Conservation (phyloP, 1,140 invertebrate genomes). For the Drosophila quadrilineata region DNA sequence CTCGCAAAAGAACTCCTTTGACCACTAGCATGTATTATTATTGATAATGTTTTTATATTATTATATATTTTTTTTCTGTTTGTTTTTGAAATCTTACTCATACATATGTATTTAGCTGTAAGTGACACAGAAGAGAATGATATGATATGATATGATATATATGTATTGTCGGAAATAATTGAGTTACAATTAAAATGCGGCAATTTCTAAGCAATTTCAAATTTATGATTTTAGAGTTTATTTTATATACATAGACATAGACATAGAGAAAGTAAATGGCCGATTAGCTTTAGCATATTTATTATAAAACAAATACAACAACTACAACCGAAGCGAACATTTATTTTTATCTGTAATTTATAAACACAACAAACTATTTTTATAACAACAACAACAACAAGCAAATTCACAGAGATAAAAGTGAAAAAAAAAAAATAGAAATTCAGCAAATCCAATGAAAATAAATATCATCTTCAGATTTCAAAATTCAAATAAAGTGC, state of each 20-base stretch:
- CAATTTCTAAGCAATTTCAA: constrained; percentile 11
- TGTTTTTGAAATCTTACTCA: constrained; percentile 14
- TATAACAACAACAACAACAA: too few species aligned
- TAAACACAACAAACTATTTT: constrained; percentile 50
- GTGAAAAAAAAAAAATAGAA: too few species aligned
- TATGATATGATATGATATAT: background rate
- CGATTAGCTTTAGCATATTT: constrained; percentile 66
- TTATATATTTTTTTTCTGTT: constrained; percentile 13
- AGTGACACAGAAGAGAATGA: too few species aligned
- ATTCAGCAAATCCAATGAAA: too few species aligned
- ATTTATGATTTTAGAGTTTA: constrained; percentile 59
- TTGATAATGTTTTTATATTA: too few species aligned
- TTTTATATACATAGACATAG: constrained; percentile 41
- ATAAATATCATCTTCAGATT: too few species aligned
- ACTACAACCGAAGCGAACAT: constrained; percentile 1
- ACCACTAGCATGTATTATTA: constrained; percentile 14
- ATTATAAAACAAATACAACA: constrained; percentile 31
- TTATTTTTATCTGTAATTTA: constrained; percentile 20
- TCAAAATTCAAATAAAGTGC: too few species aligned
- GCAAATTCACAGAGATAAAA: too few species aligned
- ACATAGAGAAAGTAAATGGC: constrained; percentile 17
- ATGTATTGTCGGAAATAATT: constrained; percentile 26
- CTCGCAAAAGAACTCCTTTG: constrained; percentile 23
- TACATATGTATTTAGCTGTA: constrained; percentile 17
- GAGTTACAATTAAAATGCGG: background rate